A percentile compares a stretch with the other conserved stretches of the same genome.
Evolutionary conservation across 2,113 vertebrate species (phyloP).

Genomic region (Caloenas nicobarica): DNA sequence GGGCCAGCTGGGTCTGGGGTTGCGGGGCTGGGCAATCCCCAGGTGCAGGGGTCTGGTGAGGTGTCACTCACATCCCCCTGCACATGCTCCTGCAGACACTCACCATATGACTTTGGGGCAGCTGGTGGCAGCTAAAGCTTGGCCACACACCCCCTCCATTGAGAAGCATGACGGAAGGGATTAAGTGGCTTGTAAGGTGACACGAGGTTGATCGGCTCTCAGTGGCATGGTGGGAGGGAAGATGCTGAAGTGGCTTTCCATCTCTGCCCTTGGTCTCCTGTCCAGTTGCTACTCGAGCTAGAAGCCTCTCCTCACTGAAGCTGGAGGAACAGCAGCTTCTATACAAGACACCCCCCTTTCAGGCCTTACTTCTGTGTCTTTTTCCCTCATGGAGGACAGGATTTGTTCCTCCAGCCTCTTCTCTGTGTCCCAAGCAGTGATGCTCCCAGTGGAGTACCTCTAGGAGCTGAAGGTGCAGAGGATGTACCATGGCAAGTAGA

Average conservation of each 20-base stretch:
- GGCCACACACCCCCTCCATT: constrained; percentile 33
- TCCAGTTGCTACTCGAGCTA: not conserved
- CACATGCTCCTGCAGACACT: not conserved
- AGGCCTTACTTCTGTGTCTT: not conserved
- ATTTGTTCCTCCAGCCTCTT: not conserved
- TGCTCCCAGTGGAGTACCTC: not conserved
- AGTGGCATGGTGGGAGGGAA: not conserved
- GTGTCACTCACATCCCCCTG: constrained; percentile 62
- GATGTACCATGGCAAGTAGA: not conserved
- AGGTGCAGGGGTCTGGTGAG: constrained; percentile 26
- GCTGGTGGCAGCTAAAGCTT: constrained; percentile 45
- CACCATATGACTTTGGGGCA: constrained; percentile 54
- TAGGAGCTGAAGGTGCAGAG: not conserved
- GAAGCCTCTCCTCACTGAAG: not conserved
- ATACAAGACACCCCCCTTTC: not conserved
- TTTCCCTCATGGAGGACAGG: not conserved
- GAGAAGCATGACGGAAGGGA: constrained; percentile 64
- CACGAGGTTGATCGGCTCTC: constrained; percentile 44
- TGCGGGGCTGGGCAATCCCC: constrained; percentile 39
- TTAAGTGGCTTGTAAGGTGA: constrained; percentile 70
- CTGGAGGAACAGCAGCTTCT: not conserved
- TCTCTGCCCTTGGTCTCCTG: not conserved
- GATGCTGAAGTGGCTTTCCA: constrained; percentile 19
- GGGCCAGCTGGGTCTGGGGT: constrained; percentile 45
- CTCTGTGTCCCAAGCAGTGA: not conserved